A percentile compares a stretch with the other conserved stretches of the same genome.
Conservation (phyloP, 1,140 invertebrate species). For the Habropoda laboriosa region DNA sequence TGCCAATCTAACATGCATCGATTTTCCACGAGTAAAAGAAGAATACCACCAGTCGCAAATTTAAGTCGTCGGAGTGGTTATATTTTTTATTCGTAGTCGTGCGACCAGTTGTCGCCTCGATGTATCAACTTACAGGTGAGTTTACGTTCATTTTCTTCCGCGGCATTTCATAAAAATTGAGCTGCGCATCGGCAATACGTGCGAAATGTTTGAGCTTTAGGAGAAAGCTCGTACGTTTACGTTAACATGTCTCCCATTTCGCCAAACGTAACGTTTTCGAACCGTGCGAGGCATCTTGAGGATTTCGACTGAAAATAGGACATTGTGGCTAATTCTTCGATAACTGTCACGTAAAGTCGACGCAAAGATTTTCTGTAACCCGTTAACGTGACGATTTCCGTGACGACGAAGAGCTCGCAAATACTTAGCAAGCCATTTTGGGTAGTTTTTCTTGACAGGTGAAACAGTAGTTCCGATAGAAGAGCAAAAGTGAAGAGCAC, state of each 20-base stretch:
- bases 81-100: not conserved
- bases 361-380: too few relatives aligned
- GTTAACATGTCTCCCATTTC: too few relatives aligned
- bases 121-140: not conserved
- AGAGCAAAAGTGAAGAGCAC: too few relatives aligned
- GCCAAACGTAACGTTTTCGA: too few relatives aligned
- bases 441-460: conserved; percentile 14
- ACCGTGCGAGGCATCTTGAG: too few relatives aligned
- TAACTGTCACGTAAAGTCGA: too few relatives aligned
- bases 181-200: too few relatives aligned
- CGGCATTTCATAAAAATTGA: not conserved
- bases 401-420: not conserved
- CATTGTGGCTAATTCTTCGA: too few relatives aligned
- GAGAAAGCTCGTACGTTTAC: too few relatives aligned
- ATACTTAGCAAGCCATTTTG: conserved; percentile 19
- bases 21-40: not conserved
- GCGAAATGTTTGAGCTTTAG: too few relatives aligned
- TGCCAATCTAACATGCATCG: not conserved
- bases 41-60: not conserved
- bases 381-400: too few relatives aligned
- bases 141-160: not conserved
- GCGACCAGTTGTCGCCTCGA: not conserved
- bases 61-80: not conserved
- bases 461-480: not conserved
- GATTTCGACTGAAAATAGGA: too few relatives aligned